Evolutionary conservation across 2,113 vertebrate species (phyloP), one percentile per base, ranked within the genome.

Genomic region (Indicator indicator): DNA sequence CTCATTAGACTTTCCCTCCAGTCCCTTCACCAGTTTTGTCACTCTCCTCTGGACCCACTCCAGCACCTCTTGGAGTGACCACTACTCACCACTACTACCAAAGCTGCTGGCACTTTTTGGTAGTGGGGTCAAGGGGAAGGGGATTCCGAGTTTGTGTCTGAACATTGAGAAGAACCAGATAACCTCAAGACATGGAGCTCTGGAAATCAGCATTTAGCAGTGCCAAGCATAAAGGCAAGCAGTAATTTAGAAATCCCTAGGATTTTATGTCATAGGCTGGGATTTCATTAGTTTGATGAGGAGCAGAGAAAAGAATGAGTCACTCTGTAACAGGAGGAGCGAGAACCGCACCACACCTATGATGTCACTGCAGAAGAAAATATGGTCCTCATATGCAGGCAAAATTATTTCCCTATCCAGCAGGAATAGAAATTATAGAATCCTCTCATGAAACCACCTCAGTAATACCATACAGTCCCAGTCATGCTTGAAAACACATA

Each of bases 291-390:
- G 68, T 59, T 77, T 88, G 79, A 86, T 76, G 87, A 89, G 46
- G 6, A 91, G n/a, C 68, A 89, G 68, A n/a, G 91, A 89, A 96
- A 83, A 64, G 14, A 80, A 71, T 32, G 48, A 90, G 58, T 84
- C 62, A 78, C 24, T 46, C 56, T 60, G 38, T 48, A 94, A 92
- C 58, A 90, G 62, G 28, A 94, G 65, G 72, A 86, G 32, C 56
- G 86, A 86, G 62, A 81, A 62, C 33, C 62, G 40, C 80, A 83
- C 83, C 72, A 44, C 80, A 83, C 83, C 72, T 88, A 77, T 86
- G 72, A 71, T 58, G 58, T 90, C 72, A 86, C 19, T 56, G 20
- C 24, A 40, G 71, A 71, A 93, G 56, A 83, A 90, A 94, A 88
- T 54, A 18, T 83, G 60, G 32, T 90, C 56, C 60, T 81, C 52